Evolutionary conservation across 2,113 vertebrate genomes (phyloP).

Genomic region (Coreoperca whiteheadi): DNA sequence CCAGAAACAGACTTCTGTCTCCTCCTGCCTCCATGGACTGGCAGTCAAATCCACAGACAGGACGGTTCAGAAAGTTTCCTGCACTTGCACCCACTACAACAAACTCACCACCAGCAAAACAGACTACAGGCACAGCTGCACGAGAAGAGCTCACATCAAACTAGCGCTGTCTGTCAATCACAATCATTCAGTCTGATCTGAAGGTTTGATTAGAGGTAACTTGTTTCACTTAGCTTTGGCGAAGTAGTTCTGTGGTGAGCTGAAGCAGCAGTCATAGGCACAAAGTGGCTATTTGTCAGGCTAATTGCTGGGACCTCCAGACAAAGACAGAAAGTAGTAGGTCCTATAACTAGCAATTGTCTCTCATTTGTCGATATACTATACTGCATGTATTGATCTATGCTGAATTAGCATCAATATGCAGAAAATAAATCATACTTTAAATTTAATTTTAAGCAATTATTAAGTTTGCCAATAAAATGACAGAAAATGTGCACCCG

Average conservation of each 20-base stretch:
- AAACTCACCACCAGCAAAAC: background rate
- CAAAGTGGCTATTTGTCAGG: conserved; percentile 6
- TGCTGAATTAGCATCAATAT: background rate
- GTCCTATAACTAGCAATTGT: background rate
- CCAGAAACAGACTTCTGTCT: background rate
- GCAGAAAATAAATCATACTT: background rate
- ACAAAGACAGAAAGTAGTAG: background rate
- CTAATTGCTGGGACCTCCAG: background rate
- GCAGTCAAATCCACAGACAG: background rate
- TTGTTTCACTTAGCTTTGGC: background rate
- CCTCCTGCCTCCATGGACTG: background rate
- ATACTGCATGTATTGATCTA: background rate
- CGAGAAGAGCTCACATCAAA: background rate
- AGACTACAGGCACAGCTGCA: background rate
- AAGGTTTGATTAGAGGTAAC: background rate
- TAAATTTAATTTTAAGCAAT: background rate
- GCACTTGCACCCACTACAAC: background rate
- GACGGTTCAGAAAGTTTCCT: background rate
- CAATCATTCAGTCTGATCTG: background rate
- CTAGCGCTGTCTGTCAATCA: background rate
- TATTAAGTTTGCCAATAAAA: background rate
- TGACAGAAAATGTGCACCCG: background rate
- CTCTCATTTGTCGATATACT: background rate
- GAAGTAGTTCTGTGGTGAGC: background rate
- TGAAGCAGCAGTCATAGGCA: background rate